Evolutionary conservation across 1,140 invertebrate genomes (phyloP).

Genomic region (Pogonomyrmex barbatus): DNA sequence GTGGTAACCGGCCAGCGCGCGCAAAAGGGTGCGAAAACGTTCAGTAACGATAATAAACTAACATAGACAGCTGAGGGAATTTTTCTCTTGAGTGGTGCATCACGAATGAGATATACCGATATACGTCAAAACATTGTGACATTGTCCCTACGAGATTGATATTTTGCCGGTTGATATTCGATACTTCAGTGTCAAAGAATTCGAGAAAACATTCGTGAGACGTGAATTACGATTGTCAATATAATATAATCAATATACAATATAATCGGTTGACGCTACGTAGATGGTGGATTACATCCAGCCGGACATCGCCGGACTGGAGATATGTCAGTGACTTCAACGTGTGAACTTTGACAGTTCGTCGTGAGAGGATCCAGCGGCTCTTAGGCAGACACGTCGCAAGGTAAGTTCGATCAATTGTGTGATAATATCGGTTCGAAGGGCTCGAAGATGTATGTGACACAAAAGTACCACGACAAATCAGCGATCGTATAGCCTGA

Average conservation of each 20-base stretch:
- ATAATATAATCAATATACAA: too few relatives aligned
- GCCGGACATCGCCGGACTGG: conserved; percentile 6
- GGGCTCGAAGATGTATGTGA: neutral
- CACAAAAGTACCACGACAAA: neutral
- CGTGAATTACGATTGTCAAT: neutral
- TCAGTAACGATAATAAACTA: conserved; percentile 18
- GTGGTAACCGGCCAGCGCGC: conserved; percentile 47
- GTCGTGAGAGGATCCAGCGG: conserved; percentile 63
- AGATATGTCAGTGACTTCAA: conserved; percentile 75
- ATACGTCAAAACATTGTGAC: conserved; percentile 11
- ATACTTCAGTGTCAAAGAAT: conserved; percentile 23
- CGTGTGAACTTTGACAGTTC: conserved; percentile 74
- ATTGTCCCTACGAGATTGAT: neutral
- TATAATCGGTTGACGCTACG: conserved; percentile 19
- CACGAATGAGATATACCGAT: conserved; percentile 9
- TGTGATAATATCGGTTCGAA: neutral
- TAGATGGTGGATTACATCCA: conserved; percentile 34
- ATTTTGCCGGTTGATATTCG: neutral
- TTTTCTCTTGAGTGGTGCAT: neutral
- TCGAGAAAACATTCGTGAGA: conserved; percentile 7
- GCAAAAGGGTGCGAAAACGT: conserved; percentile 55
- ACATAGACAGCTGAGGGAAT: neutral
- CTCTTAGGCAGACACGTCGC: conserved; percentile 47
- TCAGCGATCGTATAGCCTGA: neutral
- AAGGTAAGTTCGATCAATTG: conserved; percentile 43